Evolutionary conservation across 2,888 invertebrate genomes (phyloP).

Genomic region (Ptilodon capucinus): DNA sequence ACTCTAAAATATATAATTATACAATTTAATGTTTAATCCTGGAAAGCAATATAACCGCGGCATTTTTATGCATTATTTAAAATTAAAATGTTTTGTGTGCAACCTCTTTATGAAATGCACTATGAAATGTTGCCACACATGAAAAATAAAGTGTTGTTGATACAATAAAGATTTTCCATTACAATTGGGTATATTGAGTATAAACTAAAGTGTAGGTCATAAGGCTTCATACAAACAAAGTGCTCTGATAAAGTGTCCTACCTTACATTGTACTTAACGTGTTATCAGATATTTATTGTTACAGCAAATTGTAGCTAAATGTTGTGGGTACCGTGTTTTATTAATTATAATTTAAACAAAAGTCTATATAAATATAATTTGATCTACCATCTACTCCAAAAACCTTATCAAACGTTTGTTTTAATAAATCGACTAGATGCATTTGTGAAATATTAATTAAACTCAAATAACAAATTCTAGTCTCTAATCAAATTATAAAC

Average conservation of each 20-base stretch:
- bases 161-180: slow-evolving; percentile 30
- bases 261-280: slow-evolving; percentile 72
- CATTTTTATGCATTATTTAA: too few species aligned
- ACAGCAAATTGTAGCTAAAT: slow-evolving; percentile 18
- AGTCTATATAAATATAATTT: too few species aligned
- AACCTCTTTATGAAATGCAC: not conserved
- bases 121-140: slow-evolving; percentile 44
- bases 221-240: slow-evolving; percentile 44
- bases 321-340: slow-evolving; percentile 30
- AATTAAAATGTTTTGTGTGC: too few species aligned
- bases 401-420: too few species aligned
- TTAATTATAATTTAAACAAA: not conserved
- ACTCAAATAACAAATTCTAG: too few species aligned
- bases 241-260: slow-evolving; percentile 64
- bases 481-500: too few species aligned
- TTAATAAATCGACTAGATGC: too few species aligned
- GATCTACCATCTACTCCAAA: too few species aligned
- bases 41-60: too few species aligned
- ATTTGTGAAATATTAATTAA: too few species aligned
- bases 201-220: slow-evolving; percentile 25
- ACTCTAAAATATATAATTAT: too few species aligned
- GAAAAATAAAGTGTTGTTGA: slow-evolving; percentile 40
- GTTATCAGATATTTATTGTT: slow-evolving; percentile 57
- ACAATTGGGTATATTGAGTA: slow-evolving; percentile 24
- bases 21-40: too few species aligned